Conservation (phyloP, 1,140 invertebrate genomes). For the Melitaea cinxia region DNA sequence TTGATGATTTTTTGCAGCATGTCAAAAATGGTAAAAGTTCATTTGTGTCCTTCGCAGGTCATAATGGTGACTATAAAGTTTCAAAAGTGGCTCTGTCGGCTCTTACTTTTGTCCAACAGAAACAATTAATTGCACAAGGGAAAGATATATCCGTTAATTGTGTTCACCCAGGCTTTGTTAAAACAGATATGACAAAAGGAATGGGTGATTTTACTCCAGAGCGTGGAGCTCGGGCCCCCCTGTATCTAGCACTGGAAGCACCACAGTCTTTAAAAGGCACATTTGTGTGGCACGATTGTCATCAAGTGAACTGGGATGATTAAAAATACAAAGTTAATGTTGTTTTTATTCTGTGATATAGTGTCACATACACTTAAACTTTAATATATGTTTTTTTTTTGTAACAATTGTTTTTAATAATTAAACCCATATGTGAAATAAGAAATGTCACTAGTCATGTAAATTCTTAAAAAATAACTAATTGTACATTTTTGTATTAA, state of each 20-base stretch:
- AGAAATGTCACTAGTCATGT: background rate
- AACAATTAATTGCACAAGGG: slow-evolving; percentile 80
- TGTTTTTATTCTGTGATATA: slow-evolving; percentile 74
- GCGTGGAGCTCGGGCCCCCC: slow-evolving; percentile 82
- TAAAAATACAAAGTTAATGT: slow-evolving; percentile 55
- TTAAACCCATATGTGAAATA: background rate
- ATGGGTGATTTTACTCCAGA: slow-evolving; percentile 87
- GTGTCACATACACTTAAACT: slow-evolving; percentile 74
- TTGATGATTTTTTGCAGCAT: slow-evolving; percentile 82
- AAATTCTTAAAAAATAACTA: background rate
- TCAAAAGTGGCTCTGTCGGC: slow-evolving; percentile 89
- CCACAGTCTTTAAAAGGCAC: slow-evolving; percentile 74
- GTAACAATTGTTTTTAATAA: slow-evolving; percentile 34
- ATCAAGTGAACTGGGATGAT: slow-evolving; percentile 80
- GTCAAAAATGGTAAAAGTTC: slow-evolving; percentile 77
- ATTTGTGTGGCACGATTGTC: slow-evolving; percentile 80
- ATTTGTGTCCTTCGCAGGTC: slow-evolving; percentile 83
- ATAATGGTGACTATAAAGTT: slow-evolving; percentile 85
- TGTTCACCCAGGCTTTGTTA: slow-evolving; percentile 87
- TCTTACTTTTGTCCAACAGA: slow-evolving; percentile 86
- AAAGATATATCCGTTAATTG: slow-evolving; percentile 87
- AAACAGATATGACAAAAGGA: slow-evolving; percentile 89
- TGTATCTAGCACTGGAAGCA: slow-evolving; percentile 77
- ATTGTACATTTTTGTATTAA: too few species aligned
- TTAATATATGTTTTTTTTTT: slow-evolving; percentile 72